These are phyloP conservation scores for Gonocerus acuteangulatus DNA, from an alignment of 2,888 invertebrate genomes.

Conservation along the genomic window DNA sequence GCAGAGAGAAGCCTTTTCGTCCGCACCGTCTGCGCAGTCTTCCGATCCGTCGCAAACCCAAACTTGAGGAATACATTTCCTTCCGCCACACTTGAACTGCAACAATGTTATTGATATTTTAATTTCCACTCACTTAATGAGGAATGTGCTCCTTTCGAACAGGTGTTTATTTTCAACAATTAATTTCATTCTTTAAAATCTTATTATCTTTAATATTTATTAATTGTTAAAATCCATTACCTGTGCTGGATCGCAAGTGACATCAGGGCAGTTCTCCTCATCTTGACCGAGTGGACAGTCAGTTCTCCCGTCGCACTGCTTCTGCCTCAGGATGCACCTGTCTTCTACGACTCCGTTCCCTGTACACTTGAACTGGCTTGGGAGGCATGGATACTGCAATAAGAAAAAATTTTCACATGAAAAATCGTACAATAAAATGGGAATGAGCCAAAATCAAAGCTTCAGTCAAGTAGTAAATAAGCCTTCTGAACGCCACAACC, in stretches of 20 bases:
- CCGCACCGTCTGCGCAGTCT: constrained; percentile 77
- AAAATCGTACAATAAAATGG: no score
- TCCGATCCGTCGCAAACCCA: constrained; percentile 74
- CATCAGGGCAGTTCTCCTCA: constrained; percentile 48
- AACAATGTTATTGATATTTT: no score
- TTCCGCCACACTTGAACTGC: constrained; percentile 48
- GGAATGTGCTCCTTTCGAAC: no score
- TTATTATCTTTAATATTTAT: no score
- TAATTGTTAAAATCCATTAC: no score
- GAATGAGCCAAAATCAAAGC: no score
- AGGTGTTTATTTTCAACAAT: no score
- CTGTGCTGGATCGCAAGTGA: constrained; percentile 4
- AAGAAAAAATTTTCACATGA: constrained; percentile 6
- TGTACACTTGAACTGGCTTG: constrained; percentile 60
- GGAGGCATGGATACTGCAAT: constrained; percentile 57
- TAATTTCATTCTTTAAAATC: no score
- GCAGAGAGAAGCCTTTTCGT: constrained; percentile 57
- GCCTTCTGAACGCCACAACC: no score
- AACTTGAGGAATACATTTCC: constrained; percentile 65
- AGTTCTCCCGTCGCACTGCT: constrained; percentile 61
- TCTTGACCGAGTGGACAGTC: constrained; percentile 67
- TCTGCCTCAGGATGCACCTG: constrained; percentile 54
- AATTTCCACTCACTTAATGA: no score
- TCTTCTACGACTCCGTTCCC: constrained; percentile 43
- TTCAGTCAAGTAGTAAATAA: no score